These are phyloP conservation scores for Syngnathus acus DNA, from an alignment of 2,797 vertebrate species.

Conservation along the genomic window DNA sequence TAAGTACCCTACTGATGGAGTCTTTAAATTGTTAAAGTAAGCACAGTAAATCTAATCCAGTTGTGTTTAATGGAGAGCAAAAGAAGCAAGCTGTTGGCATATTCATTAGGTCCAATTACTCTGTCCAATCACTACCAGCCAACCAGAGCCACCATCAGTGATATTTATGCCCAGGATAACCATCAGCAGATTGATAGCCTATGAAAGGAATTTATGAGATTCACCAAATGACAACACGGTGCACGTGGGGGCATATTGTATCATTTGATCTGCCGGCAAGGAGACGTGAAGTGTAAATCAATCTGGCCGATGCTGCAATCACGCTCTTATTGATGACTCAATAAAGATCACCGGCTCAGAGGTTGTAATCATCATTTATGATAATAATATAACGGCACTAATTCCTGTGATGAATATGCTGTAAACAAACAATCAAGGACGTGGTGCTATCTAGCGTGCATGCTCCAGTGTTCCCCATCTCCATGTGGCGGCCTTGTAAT, in stretches of 20 bases:
- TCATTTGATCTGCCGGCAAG: constrained; percentile 46
- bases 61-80: constrained; percentile 65
- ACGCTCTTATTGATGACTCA: constrained; percentile 55
- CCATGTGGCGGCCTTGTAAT: constrained; percentile 46
- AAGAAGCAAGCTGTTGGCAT: constrained; percentile 61
- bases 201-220: constrained; percentile 53
- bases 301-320: constrained; percentile 48
- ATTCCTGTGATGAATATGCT: constrained; percentile 30
- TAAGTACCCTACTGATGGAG: constrained; percentile 60
- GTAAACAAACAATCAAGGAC: constrained; percentile 37
- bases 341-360: constrained; percentile 40
- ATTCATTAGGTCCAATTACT: constrained; percentile 69
- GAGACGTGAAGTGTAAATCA: constrained; percentile 51
- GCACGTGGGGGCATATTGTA: constrained; percentile 38
- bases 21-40: constrained; percentile 66
- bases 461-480: constrained; percentile 22
- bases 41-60: constrained; percentile 67
- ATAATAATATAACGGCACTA: constrained; percentile 37
- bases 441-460: constrained; percentile 8
- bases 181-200: constrained; percentile 36
- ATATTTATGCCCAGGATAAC: constrained; percentile 42
- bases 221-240: constrained; percentile 44
- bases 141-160: constrained; percentile 19
- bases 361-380: constrained; percentile 49
- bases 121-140: constrained; percentile 41